Evolutionary conservation across 1,140 invertebrate species (phyloP), one percentile per base, ranked within the genome.

Genomic region (Pogonognathellus flavescens): DNA sequence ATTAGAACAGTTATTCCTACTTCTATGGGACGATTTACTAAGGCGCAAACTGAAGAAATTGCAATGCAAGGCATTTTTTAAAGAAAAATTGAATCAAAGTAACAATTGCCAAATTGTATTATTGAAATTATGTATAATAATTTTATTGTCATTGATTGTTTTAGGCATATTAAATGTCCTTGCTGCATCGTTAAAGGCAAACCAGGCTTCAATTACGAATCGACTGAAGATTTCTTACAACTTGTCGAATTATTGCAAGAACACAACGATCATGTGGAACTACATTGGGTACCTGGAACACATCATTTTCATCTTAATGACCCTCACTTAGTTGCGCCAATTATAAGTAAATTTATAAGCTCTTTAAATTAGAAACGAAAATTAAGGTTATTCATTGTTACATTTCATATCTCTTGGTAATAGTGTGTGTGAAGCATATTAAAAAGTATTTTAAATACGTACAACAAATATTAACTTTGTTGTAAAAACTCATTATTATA

Each of bases 271-370:
- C 41, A 84, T 8, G 50, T 87, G n/a, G 86, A 87, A 41, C 84
- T 87, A 13, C 88, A 88, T 72, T 82, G 59, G 25, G 82, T 87
- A 8, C 83, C 83, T n/a, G 88, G 88, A 31, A 85, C 86, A n/a
- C 88, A 88, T 86, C 88, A 88, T 66, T 84, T 88, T 55, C 88
- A 88, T 70, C 31, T 88, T 0, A 87, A 88, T 84, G 60, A 84
- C 1, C 86, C 88, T 3, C 7, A 76, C 9, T 10, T 52, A 25
- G 84, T 86, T 14, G 88, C 86, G 31, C 86, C 86, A 11, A 87
- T 88, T 49, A 85, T 88, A 57, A 82, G 62, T n/a, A 80, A 86
- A 8, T 88, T 88, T 85, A 84, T 88, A 70, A 59, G 82, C 0
- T 52, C 72, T 7, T 55, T 25, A 50, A 49, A 49, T 76, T 70